Evolutionary conservation across 2,888 invertebrate species (phyloP), one percentile per base, ranked within the genome.

Genomic region (Lepidonotus clava): DNA sequence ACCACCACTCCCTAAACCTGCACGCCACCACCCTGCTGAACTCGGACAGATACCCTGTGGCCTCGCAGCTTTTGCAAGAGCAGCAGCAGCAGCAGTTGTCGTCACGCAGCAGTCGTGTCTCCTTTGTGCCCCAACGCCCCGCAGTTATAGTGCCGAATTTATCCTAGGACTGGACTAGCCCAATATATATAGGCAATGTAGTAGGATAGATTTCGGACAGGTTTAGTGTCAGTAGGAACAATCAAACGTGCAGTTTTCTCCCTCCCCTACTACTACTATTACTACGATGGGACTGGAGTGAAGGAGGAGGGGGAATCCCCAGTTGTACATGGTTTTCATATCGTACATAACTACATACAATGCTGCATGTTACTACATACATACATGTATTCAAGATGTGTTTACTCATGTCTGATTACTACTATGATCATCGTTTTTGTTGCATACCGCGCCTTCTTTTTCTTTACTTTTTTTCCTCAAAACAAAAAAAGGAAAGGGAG

Each of bases 121-220:
- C 36, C 21, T 76, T 40, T 34, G 76, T 76, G 40, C 76, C 18
- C n/a, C n/a, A n/a, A 5, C 76, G 76, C n/a, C 76, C 76, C 1
- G 76, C 76, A 21, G 76, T 76, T 76, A 76, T 76, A 76, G 76
- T 76, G 36, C 76, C 21, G 8, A 76, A 76, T 76, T 14, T 76
- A 76, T 76, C 76, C 38, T 76, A 76, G 76, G 76, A 76, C 40
- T 40, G 24, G 14, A 6, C 36, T 76, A 76, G 38, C 40, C 76
- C 24, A 34, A 38, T 76, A 40, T 14, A 51, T 76, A 21, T 76
- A 76, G 76, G 76, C 76, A 76, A 76, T 76, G 76, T 76, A 76
- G 76, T 40, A 61, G 61, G 61, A 28, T 61, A 61, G 61, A 61
- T 32, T n/a, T 61, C 61, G 61, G 61, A 61, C 61, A 61, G 61